Evolutionary conservation across 2,113 vertebrate species (phyloP).

Genomic region (Bothrops jararaca): DNA sequence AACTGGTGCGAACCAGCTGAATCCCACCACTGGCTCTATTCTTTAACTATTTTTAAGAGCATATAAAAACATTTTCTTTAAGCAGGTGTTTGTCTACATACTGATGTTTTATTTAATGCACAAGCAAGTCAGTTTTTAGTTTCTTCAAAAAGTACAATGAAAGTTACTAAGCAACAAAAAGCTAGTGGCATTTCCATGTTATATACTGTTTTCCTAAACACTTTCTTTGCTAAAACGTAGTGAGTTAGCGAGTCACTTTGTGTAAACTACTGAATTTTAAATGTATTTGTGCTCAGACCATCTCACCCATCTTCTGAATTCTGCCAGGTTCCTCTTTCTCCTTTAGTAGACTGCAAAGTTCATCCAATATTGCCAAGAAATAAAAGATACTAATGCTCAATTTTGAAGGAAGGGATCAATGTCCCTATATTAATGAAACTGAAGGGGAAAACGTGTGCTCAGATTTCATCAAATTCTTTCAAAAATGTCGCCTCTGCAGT

Average conservation of each 20-base stretch:
- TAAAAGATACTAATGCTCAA: background rate
- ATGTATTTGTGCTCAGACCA: background rate
- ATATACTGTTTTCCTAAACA: background rate
- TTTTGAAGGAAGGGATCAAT: background rate
- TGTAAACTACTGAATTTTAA: background rate
- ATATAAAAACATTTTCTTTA: background rate
- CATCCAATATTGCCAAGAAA: background rate
- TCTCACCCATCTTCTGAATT: background rate
- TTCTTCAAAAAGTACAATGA: background rate
- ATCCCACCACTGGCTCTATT: background rate
- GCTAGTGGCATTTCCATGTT: background rate
- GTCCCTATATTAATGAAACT: background rate
- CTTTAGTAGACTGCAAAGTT: background rate
- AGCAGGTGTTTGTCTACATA: background rate
- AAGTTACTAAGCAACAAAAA: background rate
- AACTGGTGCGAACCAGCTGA: too few species aligned
- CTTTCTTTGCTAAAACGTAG: background rate
- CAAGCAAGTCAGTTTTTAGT: background rate
- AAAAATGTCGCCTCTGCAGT: background rate
- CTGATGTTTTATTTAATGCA: background rate
- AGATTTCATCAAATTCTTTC: background rate
- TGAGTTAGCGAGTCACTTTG: background rate
- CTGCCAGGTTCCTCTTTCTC: background rate
- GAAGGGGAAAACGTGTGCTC: background rate
- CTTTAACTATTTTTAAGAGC: background rate